Evolutionary conservation across 2,888 invertebrate species (phyloP).

Genomic region (Amaurobius ferox): DNA sequence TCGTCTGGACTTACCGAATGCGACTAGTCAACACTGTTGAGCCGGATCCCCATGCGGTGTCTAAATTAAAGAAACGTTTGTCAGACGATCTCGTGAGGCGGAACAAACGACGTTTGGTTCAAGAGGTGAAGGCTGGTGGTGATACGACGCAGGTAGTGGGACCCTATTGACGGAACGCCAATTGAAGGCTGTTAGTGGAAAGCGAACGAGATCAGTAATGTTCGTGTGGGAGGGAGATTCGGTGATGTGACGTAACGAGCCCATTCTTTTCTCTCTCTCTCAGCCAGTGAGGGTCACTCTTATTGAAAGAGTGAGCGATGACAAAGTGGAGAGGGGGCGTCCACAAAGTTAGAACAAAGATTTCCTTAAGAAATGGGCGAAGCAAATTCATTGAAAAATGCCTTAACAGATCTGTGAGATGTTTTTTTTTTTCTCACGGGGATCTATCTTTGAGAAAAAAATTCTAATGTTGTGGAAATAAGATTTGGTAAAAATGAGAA

Average conservation of each 20-base stretch:
- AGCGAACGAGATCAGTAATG: slow-evolving; percentile 18
- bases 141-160: not conserved
- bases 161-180: not conserved
- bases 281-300: slow-evolving; percentile 49
- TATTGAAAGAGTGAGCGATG: slow-evolving; percentile 50
- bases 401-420: too few species aligned
- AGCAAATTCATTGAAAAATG: too few species aligned
- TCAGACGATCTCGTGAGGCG: slow-evolving; percentile 12
- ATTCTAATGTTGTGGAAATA: too few species aligned
- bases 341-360: not conserved
- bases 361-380: too few species aligned
- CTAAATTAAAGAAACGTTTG: slow-evolving; percentile 16
- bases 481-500: too few species aligned
- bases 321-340: slow-evolving; percentile 10
- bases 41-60: slow-evolving; percentile 14
- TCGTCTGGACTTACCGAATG: not conserved
- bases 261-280: slow-evolving; percentile 37
- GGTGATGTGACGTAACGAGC: slow-evolving; percentile 27
- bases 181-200: slow-evolving; percentile 6
- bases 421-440: too few species aligned
- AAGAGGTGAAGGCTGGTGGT: slow-evolving; percentile 3
- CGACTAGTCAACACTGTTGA: not conserved
- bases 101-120: slow-evolving; percentile 14
- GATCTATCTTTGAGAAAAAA: too few species aligned
- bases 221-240: slow-evolving; percentile 37